Conservation (phyloP, 2,797 vertebrate genomes). For the Arnoldichthys spilopterus region DNA sequence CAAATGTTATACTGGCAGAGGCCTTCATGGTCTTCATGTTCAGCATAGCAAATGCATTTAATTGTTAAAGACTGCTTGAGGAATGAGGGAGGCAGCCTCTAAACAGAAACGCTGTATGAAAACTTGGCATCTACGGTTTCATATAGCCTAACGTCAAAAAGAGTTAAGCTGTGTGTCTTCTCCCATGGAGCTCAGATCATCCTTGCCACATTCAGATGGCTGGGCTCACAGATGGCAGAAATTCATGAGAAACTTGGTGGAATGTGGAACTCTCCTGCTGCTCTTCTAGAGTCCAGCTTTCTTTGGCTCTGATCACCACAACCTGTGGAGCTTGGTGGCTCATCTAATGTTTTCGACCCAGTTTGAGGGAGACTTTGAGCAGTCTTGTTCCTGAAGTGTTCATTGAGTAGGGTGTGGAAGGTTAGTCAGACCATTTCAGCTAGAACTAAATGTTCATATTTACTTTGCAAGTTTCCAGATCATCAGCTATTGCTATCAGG, state of each 20-base stretch:
- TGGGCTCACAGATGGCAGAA: conserved; percentile 58
- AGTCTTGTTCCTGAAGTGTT: conserved; percentile 19
- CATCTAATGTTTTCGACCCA: conserved; percentile 17
- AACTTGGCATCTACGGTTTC: conserved; percentile 72
- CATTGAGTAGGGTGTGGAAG: not conserved
- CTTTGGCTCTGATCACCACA: conserved; percentile 54
- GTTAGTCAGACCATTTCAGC: not conserved
- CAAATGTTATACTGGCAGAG: conserved; percentile 25
- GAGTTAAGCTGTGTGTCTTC: conserved; percentile 58
- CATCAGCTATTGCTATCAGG: conserved; percentile 15
- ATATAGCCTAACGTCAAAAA: conserved; percentile 71
- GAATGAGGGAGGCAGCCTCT: conserved; percentile 50
- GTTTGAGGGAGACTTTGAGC: conserved; percentile 17
- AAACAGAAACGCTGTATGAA: conserved; percentile 59
- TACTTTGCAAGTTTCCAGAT: conserved; percentile 8
- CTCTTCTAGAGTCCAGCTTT: conserved; percentile 53
- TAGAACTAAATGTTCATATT: conserved; percentile 12
- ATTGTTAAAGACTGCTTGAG: conserved; percentile 42
- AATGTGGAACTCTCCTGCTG: conserved; percentile 44
- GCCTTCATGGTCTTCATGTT: conserved; percentile 26
- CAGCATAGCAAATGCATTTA: conserved; percentile 48
- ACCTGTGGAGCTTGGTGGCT: conserved; percentile 52
- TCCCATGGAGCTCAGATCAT: conserved; percentile 58
- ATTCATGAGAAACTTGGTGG: conserved; percentile 72
- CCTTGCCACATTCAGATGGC: conserved; percentile 55